A percentile compares a stretch with the other conserved stretches of the same genome.
These are phyloP conservation scores for Thereva unica DNA, from an alignment of 2,888 invertebrate genomes.

Conservation along the genomic window DNA sequence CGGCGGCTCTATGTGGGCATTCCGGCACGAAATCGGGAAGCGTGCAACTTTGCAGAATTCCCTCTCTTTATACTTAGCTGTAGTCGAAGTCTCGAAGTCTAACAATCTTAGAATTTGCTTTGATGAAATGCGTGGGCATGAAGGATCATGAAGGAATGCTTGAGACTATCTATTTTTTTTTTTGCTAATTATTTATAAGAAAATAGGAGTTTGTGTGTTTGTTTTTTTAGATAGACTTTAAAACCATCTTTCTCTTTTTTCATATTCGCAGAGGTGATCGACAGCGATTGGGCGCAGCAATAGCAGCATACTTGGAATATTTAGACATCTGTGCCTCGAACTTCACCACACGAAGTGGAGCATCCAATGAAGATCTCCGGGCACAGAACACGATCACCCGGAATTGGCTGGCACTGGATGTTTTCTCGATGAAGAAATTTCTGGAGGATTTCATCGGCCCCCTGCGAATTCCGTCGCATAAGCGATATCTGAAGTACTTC, in stretches of 20 bases:
- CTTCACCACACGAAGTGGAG: slow-evolving; percentile 42
- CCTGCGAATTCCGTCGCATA: slow-evolving; percentile 73
- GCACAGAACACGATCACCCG: slow-evolving; percentile 45
- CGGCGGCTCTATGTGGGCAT: no score
- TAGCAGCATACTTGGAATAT: slow-evolving; percentile 93
- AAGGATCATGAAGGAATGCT: no score
- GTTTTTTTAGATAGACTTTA: no score
- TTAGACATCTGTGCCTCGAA: slow-evolving; percentile 80
- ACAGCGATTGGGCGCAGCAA: slow-evolving; percentile 83
- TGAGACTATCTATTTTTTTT: no score
- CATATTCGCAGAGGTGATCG: slow-evolving; percentile 71
- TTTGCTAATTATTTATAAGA: no score
- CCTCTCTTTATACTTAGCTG: no score
- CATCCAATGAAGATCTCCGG: slow-evolving; percentile 45
- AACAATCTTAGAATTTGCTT: no score
- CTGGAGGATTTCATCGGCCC: slow-evolving; percentile 80
- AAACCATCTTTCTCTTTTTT: slow-evolving; percentile 27
- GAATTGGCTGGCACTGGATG: slow-evolving; percentile 75
- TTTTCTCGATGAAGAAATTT: slow-evolving; percentile 90
- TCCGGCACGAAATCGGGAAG: no score
- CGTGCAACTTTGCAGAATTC: no score
- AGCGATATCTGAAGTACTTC: slow-evolving; percentile 89
- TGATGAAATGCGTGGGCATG: no score
- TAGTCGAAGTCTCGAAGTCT: no score
- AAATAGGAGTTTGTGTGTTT: no score